A percentile compares a stretch with the other conserved stretches of the same genome.
phyloP scores from a whole-genome alignment of 2,797 vertebrate species.

The Pelochelys cantorii region DNA sequence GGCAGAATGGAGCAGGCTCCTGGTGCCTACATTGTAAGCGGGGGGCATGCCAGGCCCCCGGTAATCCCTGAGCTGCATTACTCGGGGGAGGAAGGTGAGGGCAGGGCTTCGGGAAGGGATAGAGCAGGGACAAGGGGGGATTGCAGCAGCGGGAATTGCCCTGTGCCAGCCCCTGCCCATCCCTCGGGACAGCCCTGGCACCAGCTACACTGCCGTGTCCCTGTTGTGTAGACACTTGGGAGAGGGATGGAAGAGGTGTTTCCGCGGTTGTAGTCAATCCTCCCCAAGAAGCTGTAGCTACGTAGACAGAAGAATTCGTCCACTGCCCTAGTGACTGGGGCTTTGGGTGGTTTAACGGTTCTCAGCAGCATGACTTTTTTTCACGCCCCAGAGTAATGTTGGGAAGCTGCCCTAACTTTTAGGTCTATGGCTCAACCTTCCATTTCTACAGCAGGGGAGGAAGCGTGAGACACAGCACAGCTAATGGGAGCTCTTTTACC shows the following conservation, averaged over 20 bases:
- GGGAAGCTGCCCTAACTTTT: background rate
- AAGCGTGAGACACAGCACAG: background rate
- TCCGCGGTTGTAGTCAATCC: background rate
- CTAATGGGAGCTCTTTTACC: background rate
- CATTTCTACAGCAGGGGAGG: background rate
- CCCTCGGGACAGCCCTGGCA: no score
- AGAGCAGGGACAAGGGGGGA: no score
- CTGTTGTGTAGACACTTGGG: background rate
- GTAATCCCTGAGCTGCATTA: no score
- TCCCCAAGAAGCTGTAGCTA: background rate
- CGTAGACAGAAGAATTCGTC: background rate
- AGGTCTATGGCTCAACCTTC: background rate
- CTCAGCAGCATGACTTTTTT: background rate
- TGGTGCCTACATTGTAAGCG: no score
- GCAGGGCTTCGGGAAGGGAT: no score
- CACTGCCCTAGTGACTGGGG: background rate
- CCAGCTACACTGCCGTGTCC: no score
- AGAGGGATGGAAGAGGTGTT: background rate
- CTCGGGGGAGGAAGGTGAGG: no score
- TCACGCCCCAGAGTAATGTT: background rate
- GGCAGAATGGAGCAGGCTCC: no score
- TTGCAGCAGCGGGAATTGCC: no score
- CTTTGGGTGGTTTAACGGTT: background rate
- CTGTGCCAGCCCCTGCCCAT: no score
- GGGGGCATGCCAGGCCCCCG: no score